These are phyloP conservation scores for Coenobita brevimanus DNA, from an alignment of 1,140 invertebrate species.

Conservation along the genomic window DNA sequence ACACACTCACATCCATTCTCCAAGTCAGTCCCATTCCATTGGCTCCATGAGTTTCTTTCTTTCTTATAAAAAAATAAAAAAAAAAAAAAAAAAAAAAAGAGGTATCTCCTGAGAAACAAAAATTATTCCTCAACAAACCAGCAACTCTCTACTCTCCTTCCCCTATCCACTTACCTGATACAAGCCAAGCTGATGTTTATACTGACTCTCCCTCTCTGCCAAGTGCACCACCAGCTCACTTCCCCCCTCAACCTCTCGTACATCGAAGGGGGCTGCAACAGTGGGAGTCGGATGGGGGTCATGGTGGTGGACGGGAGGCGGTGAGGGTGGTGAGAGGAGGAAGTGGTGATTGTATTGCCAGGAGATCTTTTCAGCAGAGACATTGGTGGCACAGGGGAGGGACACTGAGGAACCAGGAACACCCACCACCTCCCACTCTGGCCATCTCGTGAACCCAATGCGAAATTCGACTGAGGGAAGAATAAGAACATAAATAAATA, in stretches of 20 bases:
- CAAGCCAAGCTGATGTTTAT: conserved; percentile 18
- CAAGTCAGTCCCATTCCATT: too few relatives aligned
- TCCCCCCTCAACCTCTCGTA: conserved; percentile 5
- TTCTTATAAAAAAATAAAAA: too few relatives aligned
- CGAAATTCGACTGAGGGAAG: conserved; percentile 14
- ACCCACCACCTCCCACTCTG: conserved; percentile 13
- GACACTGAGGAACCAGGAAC: conserved; percentile 15
- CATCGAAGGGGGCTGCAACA: neutral
- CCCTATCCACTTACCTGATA: conserved; percentile 48
- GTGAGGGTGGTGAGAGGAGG: neutral
- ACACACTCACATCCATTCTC: too few relatives aligned
- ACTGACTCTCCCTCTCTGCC: neutral
- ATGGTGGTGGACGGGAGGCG: neutral
- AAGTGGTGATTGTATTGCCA: conserved; percentile 55
- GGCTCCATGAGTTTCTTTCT: too few relatives aligned
- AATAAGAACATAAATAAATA: neutral
- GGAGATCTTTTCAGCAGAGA: conserved; percentile 53
- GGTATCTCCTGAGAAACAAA: too few relatives aligned
- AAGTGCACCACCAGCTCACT: conserved; percentile 39
- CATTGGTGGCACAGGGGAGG: conserved; percentile 47
- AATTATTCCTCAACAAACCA: too few relatives aligned
- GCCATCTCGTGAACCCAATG: conserved; percentile 40
- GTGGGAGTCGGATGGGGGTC: neutral
- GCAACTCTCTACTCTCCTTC: too few relatives aligned
- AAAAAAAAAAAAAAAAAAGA: too few relatives aligned